phyloP scores from a whole-genome alignment of 2,888 invertebrate genomes.

The Sphinx pinastri region DNA sequence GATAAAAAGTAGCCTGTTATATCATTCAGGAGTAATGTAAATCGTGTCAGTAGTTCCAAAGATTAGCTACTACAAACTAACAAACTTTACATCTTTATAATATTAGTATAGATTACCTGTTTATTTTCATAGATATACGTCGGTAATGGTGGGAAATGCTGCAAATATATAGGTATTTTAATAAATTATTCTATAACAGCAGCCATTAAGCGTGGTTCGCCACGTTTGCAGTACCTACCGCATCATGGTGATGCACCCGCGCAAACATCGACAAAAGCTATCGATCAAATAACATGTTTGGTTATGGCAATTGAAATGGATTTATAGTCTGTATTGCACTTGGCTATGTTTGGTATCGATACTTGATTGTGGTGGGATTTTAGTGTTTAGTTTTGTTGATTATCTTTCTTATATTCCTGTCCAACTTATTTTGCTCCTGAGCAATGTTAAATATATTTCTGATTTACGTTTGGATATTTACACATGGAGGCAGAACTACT shows the following conservation, averaged over 20 bases:
- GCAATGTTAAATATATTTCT: no score
- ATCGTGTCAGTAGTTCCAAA: no score
- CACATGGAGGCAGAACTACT: no score
- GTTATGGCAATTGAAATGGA: constrained; percentile 18
- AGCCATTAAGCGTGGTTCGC: constrained; percentile 29
- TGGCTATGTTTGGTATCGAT: neutral
- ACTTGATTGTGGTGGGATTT: neutral
- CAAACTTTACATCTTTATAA: no score
- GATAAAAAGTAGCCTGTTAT: no score
- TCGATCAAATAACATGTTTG: constrained; percentile 16
- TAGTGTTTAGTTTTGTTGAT: neutral
- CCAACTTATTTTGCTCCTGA: no score
- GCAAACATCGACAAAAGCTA: constrained; percentile 19
- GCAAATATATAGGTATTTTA: constrained; percentile 17
- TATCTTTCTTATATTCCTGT: no score
- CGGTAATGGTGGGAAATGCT: neutral
- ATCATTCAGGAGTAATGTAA: no score
- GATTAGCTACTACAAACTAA: no score
- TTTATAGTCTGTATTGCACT: neutral
- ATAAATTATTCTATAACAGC: constrained; percentile 25
- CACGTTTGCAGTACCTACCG: constrained; percentile 27
- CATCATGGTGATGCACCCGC: constrained; percentile 18
- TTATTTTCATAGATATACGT: no score
- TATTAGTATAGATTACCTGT: no score
- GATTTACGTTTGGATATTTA: no score